Evolutionary conservation across 2,797 vertebrate genomes (phyloP).

Genomic region (Oreortyx pictus): DNA sequence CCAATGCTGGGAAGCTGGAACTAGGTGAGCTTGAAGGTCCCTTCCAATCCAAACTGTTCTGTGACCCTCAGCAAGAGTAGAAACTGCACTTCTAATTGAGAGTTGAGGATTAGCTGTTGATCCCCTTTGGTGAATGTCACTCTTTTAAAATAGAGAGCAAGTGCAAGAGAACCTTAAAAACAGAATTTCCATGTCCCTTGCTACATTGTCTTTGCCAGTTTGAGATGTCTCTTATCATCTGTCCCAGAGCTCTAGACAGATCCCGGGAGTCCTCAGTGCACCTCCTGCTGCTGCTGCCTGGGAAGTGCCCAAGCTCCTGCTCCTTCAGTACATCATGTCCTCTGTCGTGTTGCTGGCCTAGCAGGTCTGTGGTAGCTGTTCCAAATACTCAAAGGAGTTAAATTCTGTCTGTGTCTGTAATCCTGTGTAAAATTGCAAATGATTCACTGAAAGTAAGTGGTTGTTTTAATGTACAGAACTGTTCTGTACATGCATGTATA

Average conservation of each 20-base stretch:
- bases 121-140: background rate
- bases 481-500: background rate
- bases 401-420: background rate
- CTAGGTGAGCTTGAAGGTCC: background rate
- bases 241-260: background rate
- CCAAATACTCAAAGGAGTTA: background rate
- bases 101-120: background rate
- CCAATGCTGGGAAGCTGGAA: background rate
- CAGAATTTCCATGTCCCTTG: background rate
- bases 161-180: background rate
- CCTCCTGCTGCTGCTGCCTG: accelerated
- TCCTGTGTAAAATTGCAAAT: accelerated
- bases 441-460: background rate
- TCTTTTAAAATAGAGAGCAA: background rate
- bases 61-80: background rate
- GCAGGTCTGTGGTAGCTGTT: background rate
- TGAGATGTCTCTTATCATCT: background rate
- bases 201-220: background rate
- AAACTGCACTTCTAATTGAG: background rate
- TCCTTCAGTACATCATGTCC: background rate
- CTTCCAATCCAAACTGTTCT: background rate
- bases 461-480: background rate
- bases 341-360: accelerated
- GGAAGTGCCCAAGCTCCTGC: background rate
- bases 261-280: background rate